Percentiles rank a stretch among this genome's conserved stretches.
phyloP scores from a whole-genome alignment of 2,888 invertebrate species.

The Tetranychus piercei region DNA sequence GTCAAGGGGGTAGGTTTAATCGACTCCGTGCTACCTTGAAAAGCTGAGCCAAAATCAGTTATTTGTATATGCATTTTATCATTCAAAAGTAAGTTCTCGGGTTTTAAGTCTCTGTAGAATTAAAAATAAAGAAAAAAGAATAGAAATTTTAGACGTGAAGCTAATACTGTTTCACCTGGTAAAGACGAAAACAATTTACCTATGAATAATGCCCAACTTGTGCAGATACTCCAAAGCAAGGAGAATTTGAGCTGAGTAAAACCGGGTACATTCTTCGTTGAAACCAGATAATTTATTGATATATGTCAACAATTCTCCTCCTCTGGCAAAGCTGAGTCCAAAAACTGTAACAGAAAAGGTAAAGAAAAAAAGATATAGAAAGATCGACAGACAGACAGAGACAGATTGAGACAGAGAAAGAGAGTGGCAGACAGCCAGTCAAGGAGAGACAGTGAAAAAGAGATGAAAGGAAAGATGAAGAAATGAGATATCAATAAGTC shows the following conservation, averaged over 20 bases:
- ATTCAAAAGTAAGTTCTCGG: slow-evolving; percentile 87
- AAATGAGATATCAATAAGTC: not conserved
- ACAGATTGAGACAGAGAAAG: not conserved
- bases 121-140: slow-evolving; percentile 2
- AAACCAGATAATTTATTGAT: slow-evolving; percentile 77
- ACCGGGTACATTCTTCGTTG: slow-evolving; percentile 66
- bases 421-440: not conserved
- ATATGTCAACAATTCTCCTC: slow-evolving; percentile 79
- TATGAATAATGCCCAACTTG: slow-evolving; percentile 67
- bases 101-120: slow-evolving; percentile 61
- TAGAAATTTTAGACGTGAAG: slow-evolving; percentile 11
- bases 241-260: slow-evolving; percentile 84
- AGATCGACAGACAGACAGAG: not conserved
- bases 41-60: slow-evolving; percentile 87
- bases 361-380: slow-evolving; percentile 12
- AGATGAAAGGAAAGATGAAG: not conserved
- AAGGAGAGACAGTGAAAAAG: no score
- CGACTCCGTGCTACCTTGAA: not conserved
- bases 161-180: not conserved
- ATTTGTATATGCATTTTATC: slow-evolving; percentile 89
- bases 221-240: slow-evolving; percentile 80
- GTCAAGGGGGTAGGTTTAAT: slow-evolving; percentile 1
- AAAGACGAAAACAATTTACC: slow-evolving; percentile 34
- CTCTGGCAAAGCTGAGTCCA: slow-evolving; percentile 79
- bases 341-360: slow-evolving; percentile 45